Conservation (phyloP, 1,140 invertebrate species). For the Sweltsa coloradensis region DNA sequence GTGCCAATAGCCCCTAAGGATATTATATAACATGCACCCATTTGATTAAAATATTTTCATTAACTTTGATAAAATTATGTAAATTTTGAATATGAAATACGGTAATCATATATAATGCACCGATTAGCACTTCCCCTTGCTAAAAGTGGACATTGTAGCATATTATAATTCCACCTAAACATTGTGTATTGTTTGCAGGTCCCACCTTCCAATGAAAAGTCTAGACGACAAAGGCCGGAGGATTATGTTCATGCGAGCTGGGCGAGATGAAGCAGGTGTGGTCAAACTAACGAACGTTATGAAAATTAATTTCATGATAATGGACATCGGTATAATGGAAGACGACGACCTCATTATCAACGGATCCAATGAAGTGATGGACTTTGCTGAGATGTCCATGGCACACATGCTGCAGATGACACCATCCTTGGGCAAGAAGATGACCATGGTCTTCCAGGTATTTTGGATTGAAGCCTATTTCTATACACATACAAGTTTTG, state of each 20-base stretch:
- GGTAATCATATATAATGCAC: too few relatives aligned
- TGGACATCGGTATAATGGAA: conserved; percentile 10
- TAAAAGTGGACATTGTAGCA: too few relatives aligned
- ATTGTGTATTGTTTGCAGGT: conserved; percentile 11
- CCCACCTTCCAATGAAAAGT: conserved; percentile 18
- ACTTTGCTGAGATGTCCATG: conserved; percentile 7
- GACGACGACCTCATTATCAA: conserved; percentile 9
- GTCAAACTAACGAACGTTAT: conserved; percentile 6
- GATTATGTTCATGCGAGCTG: conserved; percentile 17
- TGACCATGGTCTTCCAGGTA: conserved; percentile 14
- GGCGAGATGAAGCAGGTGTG: conserved; percentile 6
- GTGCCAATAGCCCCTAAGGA: too few relatives aligned
- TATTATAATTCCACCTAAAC: too few relatives aligned
- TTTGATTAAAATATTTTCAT: too few relatives aligned
- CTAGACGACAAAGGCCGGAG: conserved; percentile 19
- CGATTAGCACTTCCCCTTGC: too few relatives aligned
- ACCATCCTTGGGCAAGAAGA: conserved; percentile 12
- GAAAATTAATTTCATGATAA: conserved; percentile 14
- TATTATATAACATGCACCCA: too few relatives aligned
- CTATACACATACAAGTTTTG: too few relatives aligned
- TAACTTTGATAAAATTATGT: too few relatives aligned
- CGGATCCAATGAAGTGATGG: conserved; percentile 8
- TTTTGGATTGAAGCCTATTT: too few relatives aligned
- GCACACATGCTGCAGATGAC: conserved; percentile 11
- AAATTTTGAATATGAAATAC: too few relatives aligned